Base-by-base conservation (phyloP, 2,797 vertebrate species). In the Dermochelys coriacea region DNA sequence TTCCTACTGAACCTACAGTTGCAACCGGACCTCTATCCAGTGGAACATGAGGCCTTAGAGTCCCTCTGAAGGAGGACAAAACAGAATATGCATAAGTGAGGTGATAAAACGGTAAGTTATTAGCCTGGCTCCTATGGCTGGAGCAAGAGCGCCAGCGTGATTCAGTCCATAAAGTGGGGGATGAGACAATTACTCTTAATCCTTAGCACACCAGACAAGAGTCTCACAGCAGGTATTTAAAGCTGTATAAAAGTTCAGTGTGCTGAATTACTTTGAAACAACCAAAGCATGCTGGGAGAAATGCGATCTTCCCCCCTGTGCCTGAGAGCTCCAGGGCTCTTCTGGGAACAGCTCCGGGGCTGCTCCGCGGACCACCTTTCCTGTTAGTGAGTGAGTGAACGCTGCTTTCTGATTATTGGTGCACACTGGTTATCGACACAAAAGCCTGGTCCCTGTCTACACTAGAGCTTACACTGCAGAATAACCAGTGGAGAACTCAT, bases 251-350 rank as follows among this genome's bases (percentile, higher is more conserved):
- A 91, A 86, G 80, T 93, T 93, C 41, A 87, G 61, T 80, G n/a
- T 34, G 45, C 64, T 90, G 92, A 59, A 23, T 37, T 87, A 61
- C 55, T 91, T 54, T 94, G 91, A 94, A 94, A 96, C 94, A 57
- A 34, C 6, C 5, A 34, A n/a, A n/a, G 61, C 31, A 64, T 6
- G 15, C 16, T 64, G 16, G 61, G 61, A 64, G 61, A 64, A 64
- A 64, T n/a, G 34, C 34, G 64, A 8, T 34, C 34, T 64, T 64
- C 34, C 54, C 25, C 45, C 50, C 11, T 84, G 34, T 55, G 8
- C 11, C 25, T 68, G 41, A 50, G 55, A 68, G n/a, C 80, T 78
- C 14, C 37, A 57, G 45, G 51, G 23, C 1, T 29, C 34, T 45
- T 31, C 31, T 50, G n/a, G 68, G 57, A 34, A 41, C n/a, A 37